Percentiles rank a stretch among this genome's conserved stretches.
Evolutionary conservation across 1,140 invertebrate species (phyloP).

Genomic region (Tetraneura akinire): DNA sequence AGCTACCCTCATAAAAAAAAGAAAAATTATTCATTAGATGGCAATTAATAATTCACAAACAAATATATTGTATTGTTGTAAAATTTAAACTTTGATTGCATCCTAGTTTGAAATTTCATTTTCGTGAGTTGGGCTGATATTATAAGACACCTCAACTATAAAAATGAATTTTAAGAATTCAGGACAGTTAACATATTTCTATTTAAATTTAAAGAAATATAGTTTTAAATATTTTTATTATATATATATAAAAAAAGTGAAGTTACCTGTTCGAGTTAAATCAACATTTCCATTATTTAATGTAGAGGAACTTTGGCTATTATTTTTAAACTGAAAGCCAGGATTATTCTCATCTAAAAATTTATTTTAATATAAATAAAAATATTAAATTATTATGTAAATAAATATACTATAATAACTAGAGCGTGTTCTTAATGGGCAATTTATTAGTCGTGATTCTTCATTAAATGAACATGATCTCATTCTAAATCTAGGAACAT

Average conservation of each 20-base stretch:
- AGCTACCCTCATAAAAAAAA: too few relatives aligned
- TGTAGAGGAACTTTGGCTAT: conserved; percentile 48
- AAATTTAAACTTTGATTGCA: too few relatives aligned
- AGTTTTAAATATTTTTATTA: too few relatives aligned
- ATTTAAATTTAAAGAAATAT: too few relatives aligned
- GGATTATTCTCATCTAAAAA: conserved; percentile 47
- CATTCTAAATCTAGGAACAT: conserved; percentile 61
- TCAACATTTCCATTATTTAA: conserved; percentile 48
- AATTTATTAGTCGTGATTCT: conserved; percentile 60
- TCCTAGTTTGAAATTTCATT: too few relatives aligned
- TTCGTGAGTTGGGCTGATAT: too few relatives aligned
- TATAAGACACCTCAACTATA: too few relatives aligned
- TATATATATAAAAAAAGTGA: background rate
- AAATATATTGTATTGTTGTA: too few relatives aligned
- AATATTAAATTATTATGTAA: background rate
- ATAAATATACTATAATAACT: conserved; percentile 36
- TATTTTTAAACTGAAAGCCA: conserved; percentile 41
- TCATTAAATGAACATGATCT: conserved; percentile 75
- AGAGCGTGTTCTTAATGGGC: conserved; percentile 10
- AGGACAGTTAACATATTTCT: too few relatives aligned
- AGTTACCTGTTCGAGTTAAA: conserved; percentile 44
- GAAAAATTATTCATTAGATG: too few relatives aligned
- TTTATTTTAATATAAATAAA: background rate
- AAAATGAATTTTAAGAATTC: too few relatives aligned
- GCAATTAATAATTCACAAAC: too few relatives aligned